A percentile compares a stretch with the other conserved stretches of the same genome.
Evolutionary conservation across 2,888 invertebrate genomes (phyloP).

Genomic region (Mimas tiliae): DNA sequence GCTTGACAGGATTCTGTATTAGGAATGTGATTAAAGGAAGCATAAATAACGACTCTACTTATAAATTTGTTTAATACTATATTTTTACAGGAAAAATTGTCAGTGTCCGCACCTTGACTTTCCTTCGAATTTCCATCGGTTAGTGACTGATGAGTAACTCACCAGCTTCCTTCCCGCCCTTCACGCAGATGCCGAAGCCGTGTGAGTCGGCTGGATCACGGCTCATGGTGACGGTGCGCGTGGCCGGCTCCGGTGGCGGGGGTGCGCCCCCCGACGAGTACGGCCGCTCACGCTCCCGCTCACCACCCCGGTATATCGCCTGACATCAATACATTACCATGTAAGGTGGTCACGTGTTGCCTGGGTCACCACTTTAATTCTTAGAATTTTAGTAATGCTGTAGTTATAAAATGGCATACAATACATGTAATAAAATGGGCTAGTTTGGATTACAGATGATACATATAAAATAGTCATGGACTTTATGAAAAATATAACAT

Average conservation of each 20-base stretch:
- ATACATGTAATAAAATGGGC: no score
- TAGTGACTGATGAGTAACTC: constrained; percentile 39
- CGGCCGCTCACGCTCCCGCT: constrained; percentile 82
- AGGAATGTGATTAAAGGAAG: no score
- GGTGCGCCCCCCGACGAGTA: constrained; percentile 84
- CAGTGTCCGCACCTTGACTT: no score
- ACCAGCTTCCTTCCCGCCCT: constrained; percentile 96
- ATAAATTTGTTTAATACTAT: no score
- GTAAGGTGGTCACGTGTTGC: background rate
- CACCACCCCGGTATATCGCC: constrained; percentile 84
- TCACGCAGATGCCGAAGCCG: constrained; percentile 96
- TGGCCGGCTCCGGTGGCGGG: constrained; percentile 89
- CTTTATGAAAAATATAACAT: no score
- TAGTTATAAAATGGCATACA: background rate
- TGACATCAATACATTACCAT: constrained; percentile 34
- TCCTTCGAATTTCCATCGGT: no score
- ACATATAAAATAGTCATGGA: no score
- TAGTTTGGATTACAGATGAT: no score
- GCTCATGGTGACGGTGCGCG: constrained; percentile 94
- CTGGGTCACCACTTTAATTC: background rate
- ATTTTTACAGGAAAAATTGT: no score
- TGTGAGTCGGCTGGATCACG: constrained; percentile 92
- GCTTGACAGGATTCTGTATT: no score
- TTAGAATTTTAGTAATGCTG: background rate
- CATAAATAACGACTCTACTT: no score